A percentile compares a stretch with the other conserved stretches of the same genome.
Conservation (phyloP, 2,113 vertebrate genomes). For the Leucopsar rothschildi region DNA sequence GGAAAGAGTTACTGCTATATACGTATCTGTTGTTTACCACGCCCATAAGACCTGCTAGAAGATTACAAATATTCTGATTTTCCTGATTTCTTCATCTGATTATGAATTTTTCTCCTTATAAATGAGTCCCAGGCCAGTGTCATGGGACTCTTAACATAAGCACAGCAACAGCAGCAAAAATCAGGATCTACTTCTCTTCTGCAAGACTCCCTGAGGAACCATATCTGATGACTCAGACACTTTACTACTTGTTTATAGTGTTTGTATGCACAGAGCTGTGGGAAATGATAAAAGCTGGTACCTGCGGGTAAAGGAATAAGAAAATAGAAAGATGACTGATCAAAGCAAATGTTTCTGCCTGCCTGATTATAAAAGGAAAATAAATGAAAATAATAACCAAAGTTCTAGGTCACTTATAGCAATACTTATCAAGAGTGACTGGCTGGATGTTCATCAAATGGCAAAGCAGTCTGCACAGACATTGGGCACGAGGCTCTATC, state of each 20-base stretch:
- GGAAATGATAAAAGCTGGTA: conserved; percentile 55
- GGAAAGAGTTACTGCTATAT: not conserved
- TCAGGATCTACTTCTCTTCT: conserved; percentile 25
- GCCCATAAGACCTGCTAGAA: not conserved
- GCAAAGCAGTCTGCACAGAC: not conserved
- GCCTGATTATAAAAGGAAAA: conserved; percentile 14
- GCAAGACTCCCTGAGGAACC: conserved; percentile 28
- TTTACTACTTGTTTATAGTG: conserved; percentile 52
- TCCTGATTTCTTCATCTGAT: not conserved
- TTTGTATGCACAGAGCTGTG: conserved; percentile 38
- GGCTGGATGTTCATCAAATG: not conserved
- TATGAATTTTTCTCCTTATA: conserved; percentile 1
- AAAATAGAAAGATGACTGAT: conserved; percentile 52
- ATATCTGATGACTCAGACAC: conserved; percentile 42
- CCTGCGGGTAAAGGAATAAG: conserved; percentile 38
- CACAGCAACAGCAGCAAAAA: conserved; percentile 41
- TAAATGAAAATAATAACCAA: not conserved
- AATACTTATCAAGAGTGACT: not conserved
- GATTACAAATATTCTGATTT: conserved; percentile 2
- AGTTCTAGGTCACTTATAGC: not conserved
- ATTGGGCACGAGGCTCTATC: rapidly evolving
- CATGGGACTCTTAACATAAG: conserved; percentile 34
- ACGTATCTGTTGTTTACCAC: not conserved
- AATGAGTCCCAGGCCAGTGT: not conserved
- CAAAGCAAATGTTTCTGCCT: conserved; percentile 52